Percentiles rank a stretch among this genome's conserved stretches.
Evolutionary conservation across 2,113 vertebrate species (phyloP).

Genomic region (Ptyas mucosa): DNA sequence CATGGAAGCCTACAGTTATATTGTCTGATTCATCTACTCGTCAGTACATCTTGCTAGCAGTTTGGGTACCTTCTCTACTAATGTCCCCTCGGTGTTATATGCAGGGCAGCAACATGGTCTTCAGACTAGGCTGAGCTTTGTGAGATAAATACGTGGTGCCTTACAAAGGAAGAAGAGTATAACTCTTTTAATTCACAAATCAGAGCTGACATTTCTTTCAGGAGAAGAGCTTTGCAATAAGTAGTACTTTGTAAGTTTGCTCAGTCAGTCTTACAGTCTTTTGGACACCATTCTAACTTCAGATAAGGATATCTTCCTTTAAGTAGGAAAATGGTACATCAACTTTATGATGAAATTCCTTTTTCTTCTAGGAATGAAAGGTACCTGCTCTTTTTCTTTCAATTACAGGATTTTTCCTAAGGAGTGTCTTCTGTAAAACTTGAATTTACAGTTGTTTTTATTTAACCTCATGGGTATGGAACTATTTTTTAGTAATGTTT

Average conservation of each 20-base stretch:
- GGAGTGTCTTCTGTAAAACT: neutral
- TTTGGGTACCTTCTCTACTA: neutral
- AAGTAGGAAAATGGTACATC: neutral
- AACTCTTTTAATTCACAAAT: neutral
- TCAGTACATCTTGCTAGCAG: neutral
- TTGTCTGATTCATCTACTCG: neutral
- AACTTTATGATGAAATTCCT: neutral
- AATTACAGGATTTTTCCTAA: neutral
- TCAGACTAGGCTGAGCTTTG: neutral
- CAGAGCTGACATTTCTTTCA: neutral
- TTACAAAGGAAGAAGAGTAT: neutral
- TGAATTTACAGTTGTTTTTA: neutral
- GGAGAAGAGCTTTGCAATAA: neutral
- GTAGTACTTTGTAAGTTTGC: neutral
- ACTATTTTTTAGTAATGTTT: neutral
- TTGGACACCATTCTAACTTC: neutral
- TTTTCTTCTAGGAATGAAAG: neutral
- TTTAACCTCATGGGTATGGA: neutral
- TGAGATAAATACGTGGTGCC: neutral
- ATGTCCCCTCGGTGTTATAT: neutral
- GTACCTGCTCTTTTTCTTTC: neutral
- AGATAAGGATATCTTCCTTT: neutral
- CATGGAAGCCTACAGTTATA: neutral
- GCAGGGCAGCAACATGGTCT: neutral
- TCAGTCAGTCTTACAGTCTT: neutral